Evolutionary conservation across 2,888 invertebrate species (phyloP).

Genomic region (Coecobrya sp.): DNA sequence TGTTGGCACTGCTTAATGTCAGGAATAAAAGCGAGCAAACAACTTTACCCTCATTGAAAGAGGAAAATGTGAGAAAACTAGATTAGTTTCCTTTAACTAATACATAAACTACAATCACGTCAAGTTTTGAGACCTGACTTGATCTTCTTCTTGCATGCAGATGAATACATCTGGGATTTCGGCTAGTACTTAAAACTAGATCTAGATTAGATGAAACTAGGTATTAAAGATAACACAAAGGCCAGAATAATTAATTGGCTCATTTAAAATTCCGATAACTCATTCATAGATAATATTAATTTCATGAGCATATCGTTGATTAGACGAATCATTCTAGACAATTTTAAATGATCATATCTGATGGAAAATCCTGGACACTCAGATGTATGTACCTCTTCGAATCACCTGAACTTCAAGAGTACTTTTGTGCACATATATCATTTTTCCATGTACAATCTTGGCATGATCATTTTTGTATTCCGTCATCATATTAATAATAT

Average conservation of each 20-base stretch:
- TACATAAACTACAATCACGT: constrained; percentile 28
- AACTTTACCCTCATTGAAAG: constrained; percentile 2
- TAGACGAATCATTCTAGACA: no score
- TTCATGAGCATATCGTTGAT: no score
- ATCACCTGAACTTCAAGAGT: no score
- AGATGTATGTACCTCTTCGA: no score
- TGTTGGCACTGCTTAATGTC: constrained; percentile 34
- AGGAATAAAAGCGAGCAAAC: background rate
- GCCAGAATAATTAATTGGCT: background rate
- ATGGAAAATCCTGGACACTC: no score
- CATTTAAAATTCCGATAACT: background rate
- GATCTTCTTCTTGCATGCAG: background rate
- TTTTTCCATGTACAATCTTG: no score
- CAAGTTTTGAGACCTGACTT: background rate
- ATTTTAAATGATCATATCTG: no score
- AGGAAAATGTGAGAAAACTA: constrained; percentile 34
- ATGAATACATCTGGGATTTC: background rate
- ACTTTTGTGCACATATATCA: no score
- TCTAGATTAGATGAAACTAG: background rate
- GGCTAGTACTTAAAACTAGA: constrained; percentile 1
- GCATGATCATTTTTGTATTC: background rate
- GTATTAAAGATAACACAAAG: no score
- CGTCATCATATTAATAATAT: background rate
- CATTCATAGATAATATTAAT: background rate
- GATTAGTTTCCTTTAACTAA: background rate